Percentiles rank a stretch among this genome's conserved stretches.
These are phyloP conservation scores for Anarhynchus alexandrinus DNA, from an alignment of 2,113 vertebrate genomes.

Conservation along the genomic window DNA sequence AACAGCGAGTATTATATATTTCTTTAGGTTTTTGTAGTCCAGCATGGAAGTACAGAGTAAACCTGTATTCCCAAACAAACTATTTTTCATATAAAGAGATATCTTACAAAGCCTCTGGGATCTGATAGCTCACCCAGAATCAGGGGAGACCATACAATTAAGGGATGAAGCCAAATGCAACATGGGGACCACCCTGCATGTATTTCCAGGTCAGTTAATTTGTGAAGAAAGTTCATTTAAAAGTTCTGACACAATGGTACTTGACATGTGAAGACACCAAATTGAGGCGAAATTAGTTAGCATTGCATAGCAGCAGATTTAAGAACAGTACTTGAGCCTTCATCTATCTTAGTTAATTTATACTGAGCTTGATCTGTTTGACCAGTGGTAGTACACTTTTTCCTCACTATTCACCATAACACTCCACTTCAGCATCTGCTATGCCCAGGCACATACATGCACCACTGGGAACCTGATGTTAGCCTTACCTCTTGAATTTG, in stretches of 20 bases:
- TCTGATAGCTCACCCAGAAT: not conserved
- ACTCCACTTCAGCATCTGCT: not conserved
- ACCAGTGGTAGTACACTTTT: not conserved
- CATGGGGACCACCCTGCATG: not conserved
- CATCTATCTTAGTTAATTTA: not conserved
- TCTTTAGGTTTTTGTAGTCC: not conserved
- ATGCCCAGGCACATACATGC: not conserved
- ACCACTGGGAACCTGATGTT: not conserved
- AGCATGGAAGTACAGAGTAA: not conserved
- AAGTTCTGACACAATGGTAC: too few species aligned
- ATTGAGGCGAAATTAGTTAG: too few species aligned
- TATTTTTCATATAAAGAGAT: not conserved
- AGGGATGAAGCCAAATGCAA: not conserved
- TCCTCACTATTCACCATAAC: not conserved
- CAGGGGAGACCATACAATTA: not conserved
- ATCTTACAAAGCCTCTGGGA: not conserved
- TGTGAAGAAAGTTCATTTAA: not conserved
- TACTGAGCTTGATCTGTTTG: not conserved
- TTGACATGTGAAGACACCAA: not conserved
- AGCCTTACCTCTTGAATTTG: slow-evolving; percentile 81
- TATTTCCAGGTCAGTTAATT: not conserved
- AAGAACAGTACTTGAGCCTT: not conserved
- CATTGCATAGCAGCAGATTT: too few species aligned
- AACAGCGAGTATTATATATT: not conserved
- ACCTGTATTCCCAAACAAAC: not conserved